Evolutionary conservation across 2,888 invertebrate genomes (phyloP), one percentile per base, ranked within the genome.

Genomic region (Eretmocerus hayati): DNA sequence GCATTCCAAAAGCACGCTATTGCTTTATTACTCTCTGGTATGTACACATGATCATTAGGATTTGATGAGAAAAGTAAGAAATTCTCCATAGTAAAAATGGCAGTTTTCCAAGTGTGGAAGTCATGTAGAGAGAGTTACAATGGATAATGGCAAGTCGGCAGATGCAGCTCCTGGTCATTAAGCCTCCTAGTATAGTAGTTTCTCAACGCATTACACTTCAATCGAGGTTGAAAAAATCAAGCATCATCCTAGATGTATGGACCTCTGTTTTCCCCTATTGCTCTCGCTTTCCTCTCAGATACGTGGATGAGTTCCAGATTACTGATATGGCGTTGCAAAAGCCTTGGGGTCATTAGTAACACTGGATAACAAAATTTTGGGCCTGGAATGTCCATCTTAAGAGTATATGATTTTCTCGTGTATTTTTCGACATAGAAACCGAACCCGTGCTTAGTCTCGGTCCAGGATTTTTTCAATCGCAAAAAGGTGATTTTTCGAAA

Each of bases 171-270:
- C 16, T 37, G 32, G 8, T n/a, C 32, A n/a, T 9, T 31, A 15
- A 31, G 11, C 26, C 11, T 4, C 21, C 13, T 16, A 18, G 26
- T 26, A 22, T 15, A 13, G 22, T 15, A n/a, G 21, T 21, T 37
- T 44, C 20, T 44, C 26, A 20, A 26, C 26, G 18, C 41, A 32
- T 41, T 41, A 41, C 9, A 5, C 31, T 32, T 20, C 11, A 11
- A 46, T 46, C 21, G 40, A 38, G 46, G 46, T 46, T 46, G 20
- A 46, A 46, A 46, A 46, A 40, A 40, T 15, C 9, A 11, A 13
- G 30, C 20, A 35, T 35, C 35, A 23, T 23, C 33, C 36, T 41
- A 15, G 22, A 21, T 46, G 13, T 41, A 11, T 26, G 31, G 31
- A 22, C 40, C 16, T 19, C 4, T n/a, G 4, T 16, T n/a, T 40